Percentiles rank a stretch among this genome's conserved stretches.
Conservation (phyloP, 2,797 vertebrate species). For the Mycteria americana region DNA sequence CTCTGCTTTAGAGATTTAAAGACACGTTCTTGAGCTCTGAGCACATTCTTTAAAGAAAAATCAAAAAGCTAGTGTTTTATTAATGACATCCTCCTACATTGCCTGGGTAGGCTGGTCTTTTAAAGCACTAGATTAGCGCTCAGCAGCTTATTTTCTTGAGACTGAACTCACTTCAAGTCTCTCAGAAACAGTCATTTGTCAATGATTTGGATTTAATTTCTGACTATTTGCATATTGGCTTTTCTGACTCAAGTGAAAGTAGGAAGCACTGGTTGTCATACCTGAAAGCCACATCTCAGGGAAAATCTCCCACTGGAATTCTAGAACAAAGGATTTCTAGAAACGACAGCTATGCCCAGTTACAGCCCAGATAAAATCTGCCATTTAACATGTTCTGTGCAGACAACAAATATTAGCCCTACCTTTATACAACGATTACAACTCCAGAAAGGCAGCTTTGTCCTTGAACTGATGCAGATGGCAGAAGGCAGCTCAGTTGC, state of each 20-base stretch:
- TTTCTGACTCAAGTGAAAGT: constrained; percentile 21
- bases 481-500: neutral
- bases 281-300: neutral
- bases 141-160: constrained; percentile 3
- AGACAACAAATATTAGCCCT: neutral
- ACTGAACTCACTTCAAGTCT: neutral
- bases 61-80: constrained; percentile 23
- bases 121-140: neutral
- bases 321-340: constrained; percentile 9
- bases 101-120: constrained; percentile 25
- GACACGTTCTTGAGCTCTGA: neutral
- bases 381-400: neutral
- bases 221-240: constrained; percentile 19
- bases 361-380: neutral
- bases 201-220: constrained; percentile 33
- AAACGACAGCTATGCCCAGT: neutral
- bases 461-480: neutral
- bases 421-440: neutral
- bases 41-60: constrained; percentile 1
- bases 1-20: neutral
- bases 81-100: constrained; percentile 46
- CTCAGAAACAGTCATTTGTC: constrained; percentile 34
- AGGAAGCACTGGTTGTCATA: constrained; percentile 16
- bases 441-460: neutral
- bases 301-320: constrained; percentile 1